phyloP scores from a whole-genome alignment of 2,797 vertebrate species.

The Aselliscus stoliczkanus region DNA sequence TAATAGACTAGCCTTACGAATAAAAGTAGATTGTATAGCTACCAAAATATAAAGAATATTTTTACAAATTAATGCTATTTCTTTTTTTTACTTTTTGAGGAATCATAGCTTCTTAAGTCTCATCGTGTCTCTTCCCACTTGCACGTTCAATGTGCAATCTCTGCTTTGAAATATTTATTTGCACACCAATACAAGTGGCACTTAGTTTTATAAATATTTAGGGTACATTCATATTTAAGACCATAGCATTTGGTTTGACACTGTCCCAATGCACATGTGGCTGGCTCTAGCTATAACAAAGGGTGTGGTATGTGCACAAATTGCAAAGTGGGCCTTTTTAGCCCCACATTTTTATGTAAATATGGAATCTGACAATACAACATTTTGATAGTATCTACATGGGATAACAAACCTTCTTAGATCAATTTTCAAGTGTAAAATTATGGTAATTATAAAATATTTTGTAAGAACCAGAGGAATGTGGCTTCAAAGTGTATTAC shows the following conservation, averaged over 20 bases:
- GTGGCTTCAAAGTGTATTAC: not conserved
- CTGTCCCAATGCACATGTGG: not conserved
- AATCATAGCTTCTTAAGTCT: not conserved
- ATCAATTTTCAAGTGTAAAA: not conserved
- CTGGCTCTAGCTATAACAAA: not conserved
- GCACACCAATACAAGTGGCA: not conserved
- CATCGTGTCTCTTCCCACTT: not conserved
- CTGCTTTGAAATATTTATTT: conserved; percentile 18
- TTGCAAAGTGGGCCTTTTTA: not conserved
- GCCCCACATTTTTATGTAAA: not conserved
- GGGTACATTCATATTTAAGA: not conserved
- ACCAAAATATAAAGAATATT: not conserved
- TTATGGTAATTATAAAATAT: not conserved
- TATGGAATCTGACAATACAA: not conserved
- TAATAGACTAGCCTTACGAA: not conserved
- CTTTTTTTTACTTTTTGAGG: not conserved
- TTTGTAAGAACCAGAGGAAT: not conserved
- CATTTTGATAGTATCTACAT: not conserved
- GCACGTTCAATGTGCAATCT: not conserved
- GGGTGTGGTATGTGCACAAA: not conserved
- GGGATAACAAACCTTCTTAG: not conserved
- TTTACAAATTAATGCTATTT: not conserved
- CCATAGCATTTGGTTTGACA: not conserved
- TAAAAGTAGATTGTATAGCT: not conserved
- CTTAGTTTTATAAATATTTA: not conserved